These are phyloP conservation scores for Gnathonemus longibarbis DNA, from an alignment of 2,113 vertebrate genomes.

Conservation along the genomic window DNA sequence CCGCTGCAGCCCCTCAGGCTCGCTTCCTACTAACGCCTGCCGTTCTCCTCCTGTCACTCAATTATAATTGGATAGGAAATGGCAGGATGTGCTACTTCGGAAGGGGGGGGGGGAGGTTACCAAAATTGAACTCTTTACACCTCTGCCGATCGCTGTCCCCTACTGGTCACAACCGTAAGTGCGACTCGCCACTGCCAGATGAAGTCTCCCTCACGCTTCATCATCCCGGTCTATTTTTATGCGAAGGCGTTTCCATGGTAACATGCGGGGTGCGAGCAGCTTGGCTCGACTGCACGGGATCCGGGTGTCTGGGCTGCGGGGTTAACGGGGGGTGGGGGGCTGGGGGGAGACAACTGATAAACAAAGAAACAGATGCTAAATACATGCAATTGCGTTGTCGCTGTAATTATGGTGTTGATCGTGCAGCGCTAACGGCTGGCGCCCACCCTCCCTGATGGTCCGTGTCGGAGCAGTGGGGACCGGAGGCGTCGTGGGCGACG, in stretches of 20 bases:
- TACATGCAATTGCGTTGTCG: not conserved
- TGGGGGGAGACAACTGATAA: constrained; percentile 32
- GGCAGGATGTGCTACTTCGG: constrained; percentile 23
- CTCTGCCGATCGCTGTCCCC: not conserved
- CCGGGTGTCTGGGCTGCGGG: constrained; percentile 45
- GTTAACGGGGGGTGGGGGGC: constrained; percentile 42
- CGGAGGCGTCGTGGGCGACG: not conserved
- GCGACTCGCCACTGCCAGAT: constrained; percentile 39
- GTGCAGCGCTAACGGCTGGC: not conserved
- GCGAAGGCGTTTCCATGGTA: constrained; percentile 59
- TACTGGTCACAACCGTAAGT: not conserved
- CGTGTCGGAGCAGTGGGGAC: not conserved
- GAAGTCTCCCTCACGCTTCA: constrained; percentile 42
- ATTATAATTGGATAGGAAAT: constrained; percentile 57
- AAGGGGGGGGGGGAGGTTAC: not conserved
- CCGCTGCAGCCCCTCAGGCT: constrained; percentile 43
- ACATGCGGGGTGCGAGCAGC: constrained; percentile 47
- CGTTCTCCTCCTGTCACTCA: constrained; percentile 55
- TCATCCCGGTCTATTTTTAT: constrained; percentile 61
- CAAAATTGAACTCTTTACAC: not conserved
- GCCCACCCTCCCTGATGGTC: not conserved
- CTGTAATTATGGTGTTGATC: not conserved
- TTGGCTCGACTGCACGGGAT: constrained; percentile 48
- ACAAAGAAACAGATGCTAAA: constrained; percentile 16
- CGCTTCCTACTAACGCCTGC: constrained; percentile 34